Evolutionary conservation across 2,888 invertebrate genomes (phyloP).

Genomic region (Temnothorax ravouxi): DNA sequence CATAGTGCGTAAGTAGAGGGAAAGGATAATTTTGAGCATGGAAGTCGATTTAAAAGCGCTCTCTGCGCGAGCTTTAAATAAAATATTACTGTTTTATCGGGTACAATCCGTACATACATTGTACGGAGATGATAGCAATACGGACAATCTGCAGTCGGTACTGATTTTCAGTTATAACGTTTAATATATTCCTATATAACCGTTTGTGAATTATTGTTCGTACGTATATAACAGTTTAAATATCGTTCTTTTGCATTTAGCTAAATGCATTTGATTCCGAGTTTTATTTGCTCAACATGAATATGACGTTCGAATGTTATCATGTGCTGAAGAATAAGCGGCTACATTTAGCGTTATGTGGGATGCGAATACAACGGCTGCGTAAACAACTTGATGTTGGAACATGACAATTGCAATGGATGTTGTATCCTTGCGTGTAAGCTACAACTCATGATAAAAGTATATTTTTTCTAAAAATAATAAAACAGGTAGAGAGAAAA

Average conservation of each 20-base stretch:
- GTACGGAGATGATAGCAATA: neutral
- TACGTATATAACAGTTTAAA: neutral
- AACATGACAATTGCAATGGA: slow-evolving; percentile 25
- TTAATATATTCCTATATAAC: slow-evolving; percentile 2
- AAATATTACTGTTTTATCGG: neutral
- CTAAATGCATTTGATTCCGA: slow-evolving; percentile 23
- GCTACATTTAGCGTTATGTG: slow-evolving; percentile 29
- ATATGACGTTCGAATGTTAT: slow-evolving; percentile 27
- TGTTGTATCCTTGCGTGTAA: neutral
- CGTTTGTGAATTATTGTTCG: neutral
- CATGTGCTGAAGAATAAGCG: slow-evolving; percentile 20
- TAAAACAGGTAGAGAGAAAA: neutral
- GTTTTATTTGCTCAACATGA: slow-evolving; percentile 18
- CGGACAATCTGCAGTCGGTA: neutral
- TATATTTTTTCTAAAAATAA: slow-evolving; percentile 9
- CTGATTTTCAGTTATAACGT: slow-evolving; percentile 1
- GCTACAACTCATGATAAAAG: neutral
- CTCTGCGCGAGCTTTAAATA: neutral
- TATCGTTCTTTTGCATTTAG: slow-evolving; percentile 20
- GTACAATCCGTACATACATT: neutral
- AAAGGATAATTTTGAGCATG: slow-evolving; percentile 1
- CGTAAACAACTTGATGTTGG: slow-evolving; percentile 15
- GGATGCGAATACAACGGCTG: slow-evolving; percentile 3
- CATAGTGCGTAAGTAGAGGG: neutral
- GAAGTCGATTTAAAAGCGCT: neutral